Percentiles rank a stretch among this genome's conserved stretches.
Evolutionary conservation across 1,140 invertebrate species (phyloP).

Genomic region (Drosophila jambulina): DNA sequence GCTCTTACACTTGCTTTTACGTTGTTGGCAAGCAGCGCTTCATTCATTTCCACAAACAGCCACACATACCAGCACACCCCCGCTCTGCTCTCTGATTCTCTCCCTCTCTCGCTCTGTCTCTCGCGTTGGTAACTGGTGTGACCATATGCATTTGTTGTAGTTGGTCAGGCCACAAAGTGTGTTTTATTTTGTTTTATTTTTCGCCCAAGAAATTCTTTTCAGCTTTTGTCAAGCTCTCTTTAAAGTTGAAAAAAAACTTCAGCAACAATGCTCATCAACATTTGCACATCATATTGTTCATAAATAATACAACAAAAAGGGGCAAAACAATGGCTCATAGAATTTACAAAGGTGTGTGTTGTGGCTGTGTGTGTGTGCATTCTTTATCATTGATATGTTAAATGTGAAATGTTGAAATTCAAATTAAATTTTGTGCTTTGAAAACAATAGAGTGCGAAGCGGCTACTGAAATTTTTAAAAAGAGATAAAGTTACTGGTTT

Average conservation of each 20-base stretch:
- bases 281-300: constrained; percentile 68
- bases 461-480: constrained; percentile 54
- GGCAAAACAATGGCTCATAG: constrained; percentile 41
- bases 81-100: constrained; percentile 32
- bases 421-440: constrained; percentile 39
- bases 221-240: constrained; percentile 13
- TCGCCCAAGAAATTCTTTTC: constrained; percentile 33
- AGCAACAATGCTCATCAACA: constrained; percentile 61
- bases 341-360: background rate
- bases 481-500: constrained; percentile 25
- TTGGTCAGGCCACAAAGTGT: constrained; percentile 65
- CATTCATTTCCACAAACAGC: constrained; percentile 53
- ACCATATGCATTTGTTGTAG: constrained; percentile 70
- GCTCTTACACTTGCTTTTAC: constrained; percentile 55
- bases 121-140: constrained; percentile 59
- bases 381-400: constrained; percentile 54
- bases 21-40: constrained; percentile 58
- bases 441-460: constrained; percentile 34
- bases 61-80: constrained; percentile 40
- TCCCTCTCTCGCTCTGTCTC: constrained; percentile 32
- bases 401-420: constrained; percentile 52
- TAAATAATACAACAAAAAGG: constrained; percentile 44
- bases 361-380: constrained; percentile 27
- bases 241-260: constrained; percentile 48
- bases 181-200: constrained; percentile 5